Percentiles rank a stretch among this genome's conserved stretches.
phyloP scores from a whole-genome alignment of 2,113 vertebrate species.

The Grammomys surdaster region DNA sequence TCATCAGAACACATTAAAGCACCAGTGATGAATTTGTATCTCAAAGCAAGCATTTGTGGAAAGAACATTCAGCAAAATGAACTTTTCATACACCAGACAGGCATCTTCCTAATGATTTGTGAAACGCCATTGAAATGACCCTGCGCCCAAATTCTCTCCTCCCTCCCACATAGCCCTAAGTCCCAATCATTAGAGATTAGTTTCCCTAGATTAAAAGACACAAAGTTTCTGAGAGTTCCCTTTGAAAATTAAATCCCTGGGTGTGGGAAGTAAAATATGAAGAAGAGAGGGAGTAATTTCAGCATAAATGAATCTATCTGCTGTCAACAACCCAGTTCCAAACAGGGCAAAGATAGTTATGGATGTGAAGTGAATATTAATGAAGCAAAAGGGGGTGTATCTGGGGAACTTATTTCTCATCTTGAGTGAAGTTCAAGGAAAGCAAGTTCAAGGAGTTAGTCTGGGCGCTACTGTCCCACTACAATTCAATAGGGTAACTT shows the following conservation, averaged over 20 bases:
- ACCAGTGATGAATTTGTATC: neutral
- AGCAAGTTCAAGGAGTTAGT: neutral
- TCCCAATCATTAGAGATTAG: conserved; percentile 27
- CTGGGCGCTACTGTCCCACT: neutral
- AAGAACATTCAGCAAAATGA: neutral
- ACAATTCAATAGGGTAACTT: neutral
- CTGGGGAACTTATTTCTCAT: neutral
- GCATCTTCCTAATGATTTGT: neutral
- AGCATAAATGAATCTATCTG: neutral
- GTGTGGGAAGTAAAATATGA: neutral
- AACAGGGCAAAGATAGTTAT: neutral
- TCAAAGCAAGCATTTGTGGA: conserved; percentile 15
- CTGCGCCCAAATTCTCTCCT: neutral
- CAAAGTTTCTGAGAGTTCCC: conserved; percentile 38
- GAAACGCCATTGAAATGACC: conserved; percentile 21
- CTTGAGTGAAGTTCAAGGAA: neutral
- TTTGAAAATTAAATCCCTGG: conserved; percentile 58
- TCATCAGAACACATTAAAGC: neutral
- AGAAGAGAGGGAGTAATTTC: neutral
- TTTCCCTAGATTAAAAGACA: conserved; percentile 47
- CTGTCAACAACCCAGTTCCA: neutral
- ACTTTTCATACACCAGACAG: neutral
- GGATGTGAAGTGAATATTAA: neutral
- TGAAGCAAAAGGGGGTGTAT: neutral
- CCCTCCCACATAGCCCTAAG: neutral